Percentiles rank a stretch among this genome's conserved stretches.
These are phyloP conservation scores for Mus pahari DNA, from an alignment of 2,113 vertebrate genomes.

Conservation along the genomic window DNA sequence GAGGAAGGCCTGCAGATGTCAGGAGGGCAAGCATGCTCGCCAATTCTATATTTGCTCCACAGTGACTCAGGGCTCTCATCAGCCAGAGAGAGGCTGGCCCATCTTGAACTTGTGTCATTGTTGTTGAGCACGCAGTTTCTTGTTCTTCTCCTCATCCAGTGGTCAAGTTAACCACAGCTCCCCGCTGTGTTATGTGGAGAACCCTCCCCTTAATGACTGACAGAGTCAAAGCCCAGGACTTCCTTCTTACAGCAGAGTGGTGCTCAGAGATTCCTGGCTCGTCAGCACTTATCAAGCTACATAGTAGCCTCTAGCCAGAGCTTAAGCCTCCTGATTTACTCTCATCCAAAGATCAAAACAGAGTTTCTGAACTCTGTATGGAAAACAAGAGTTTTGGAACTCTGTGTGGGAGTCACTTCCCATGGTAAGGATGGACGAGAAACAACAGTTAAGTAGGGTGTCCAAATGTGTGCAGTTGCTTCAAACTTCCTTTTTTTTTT, in stretches of 20 bases:
- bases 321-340: neutral
- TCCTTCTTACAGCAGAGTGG: neutral
- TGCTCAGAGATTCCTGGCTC: slow-evolving; percentile 2
- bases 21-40: neutral
- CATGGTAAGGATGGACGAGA: neutral
- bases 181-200: neutral
- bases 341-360: neutral
- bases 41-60: neutral
- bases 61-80: neutral
- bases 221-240: neutral
- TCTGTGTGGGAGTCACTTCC: slow-evolving; percentile 44
- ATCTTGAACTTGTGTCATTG: neutral
- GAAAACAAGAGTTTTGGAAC: neutral
- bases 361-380: neutral
- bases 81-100: neutral
- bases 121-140: neutral
- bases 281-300: neutral
- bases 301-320: neutral
- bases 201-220: neutral
- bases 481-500: slow-evolving; percentile 46
- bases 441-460: slow-evolving; percentile 20
- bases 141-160: neutral
- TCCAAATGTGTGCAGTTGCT: slow-evolving; percentile 49
- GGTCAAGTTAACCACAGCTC: neutral
- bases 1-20: neutral